Conservation (phyloP, 2,797 vertebrate genomes). For the Chelon labrosus region DNA sequence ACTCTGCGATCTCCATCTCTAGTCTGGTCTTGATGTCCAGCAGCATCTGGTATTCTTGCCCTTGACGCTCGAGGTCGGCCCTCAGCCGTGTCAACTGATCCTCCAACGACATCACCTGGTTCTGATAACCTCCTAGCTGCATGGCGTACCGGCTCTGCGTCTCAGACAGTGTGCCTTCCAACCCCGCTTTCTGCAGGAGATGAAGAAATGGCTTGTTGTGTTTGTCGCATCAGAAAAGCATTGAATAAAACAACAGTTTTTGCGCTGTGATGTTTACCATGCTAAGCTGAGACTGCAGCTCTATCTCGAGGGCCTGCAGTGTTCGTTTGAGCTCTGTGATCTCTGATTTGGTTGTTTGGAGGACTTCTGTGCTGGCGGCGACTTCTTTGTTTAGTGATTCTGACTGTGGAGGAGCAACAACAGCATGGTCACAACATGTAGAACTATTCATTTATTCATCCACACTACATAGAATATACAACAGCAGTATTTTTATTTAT, state of each 20-base stretch:
- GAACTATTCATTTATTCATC: too few species aligned
- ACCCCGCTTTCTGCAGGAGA: constrained; percentile 71
- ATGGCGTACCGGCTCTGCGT: constrained; percentile 66
- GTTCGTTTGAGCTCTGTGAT: constrained; percentile 82
- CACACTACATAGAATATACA: too few species aligned
- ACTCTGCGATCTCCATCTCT: constrained; percentile 93
- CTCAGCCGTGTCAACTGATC: constrained; percentile 85
- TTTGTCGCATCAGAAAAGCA: fast-evolving
- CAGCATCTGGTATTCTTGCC: constrained; percentile 87
- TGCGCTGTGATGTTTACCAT: constrained; percentile 76
- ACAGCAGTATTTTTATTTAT: too few species aligned
- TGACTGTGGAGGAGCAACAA: neutral
- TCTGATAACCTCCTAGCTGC: constrained; percentile 71
- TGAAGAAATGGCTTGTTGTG: neutral
- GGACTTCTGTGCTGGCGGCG: constrained; percentile 72
- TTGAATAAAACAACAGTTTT: neutral
- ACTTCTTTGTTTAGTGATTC: too few species aligned
- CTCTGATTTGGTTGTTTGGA: constrained; percentile 82
- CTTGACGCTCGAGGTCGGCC: constrained; percentile 86
- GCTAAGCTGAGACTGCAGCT: constrained; percentile 89
- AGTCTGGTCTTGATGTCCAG: constrained; percentile 91
- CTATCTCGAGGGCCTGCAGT: constrained; percentile 88
- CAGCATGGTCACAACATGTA: neutral
- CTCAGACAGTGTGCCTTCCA: constrained; percentile 71
- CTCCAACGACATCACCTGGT: constrained; percentile 84